Evolutionary conservation across 2,888 invertebrate species (phyloP).

Genomic region (Cartodere bifasciata): DNA sequence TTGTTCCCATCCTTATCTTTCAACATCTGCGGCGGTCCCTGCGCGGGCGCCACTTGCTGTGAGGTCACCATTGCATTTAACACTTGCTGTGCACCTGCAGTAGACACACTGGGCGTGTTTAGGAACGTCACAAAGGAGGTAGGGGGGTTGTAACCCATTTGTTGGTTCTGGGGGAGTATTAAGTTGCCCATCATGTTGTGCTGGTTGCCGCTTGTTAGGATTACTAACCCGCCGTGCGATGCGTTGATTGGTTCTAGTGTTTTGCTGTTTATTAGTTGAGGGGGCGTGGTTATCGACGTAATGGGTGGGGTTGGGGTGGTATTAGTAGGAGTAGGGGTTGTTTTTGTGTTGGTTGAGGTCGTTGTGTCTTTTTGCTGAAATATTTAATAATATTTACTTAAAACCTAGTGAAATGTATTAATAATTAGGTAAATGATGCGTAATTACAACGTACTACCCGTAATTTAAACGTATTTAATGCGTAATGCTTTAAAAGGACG

Average conservation of each 20-base stretch:
- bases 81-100: too few relatives aligned
- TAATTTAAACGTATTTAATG: too few relatives aligned
- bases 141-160: constrained; percentile 4
- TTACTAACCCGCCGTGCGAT: neutral
- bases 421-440: too few relatives aligned
- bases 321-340: neutral
- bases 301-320: neutral
- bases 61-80: neutral
- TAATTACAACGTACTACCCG: too few relatives aligned
- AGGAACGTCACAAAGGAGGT: constrained; percentile 4
- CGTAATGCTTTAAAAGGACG: too few relatives aligned
- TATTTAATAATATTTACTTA: too few relatives aligned
- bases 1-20: too few relatives aligned
- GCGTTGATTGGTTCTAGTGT: neutral
- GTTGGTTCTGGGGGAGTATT: constrained; percentile 6
- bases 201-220: neutral
- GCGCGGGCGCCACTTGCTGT: neutral
- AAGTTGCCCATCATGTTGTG: constrained; percentile 1
- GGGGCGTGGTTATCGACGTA: neutral
- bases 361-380: neutral
- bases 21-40: constrained; percentile 10
- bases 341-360: neutral
- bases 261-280: neutral
- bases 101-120: too few relatives aligned
- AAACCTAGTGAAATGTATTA: too few relatives aligned